Evolutionary conservation across 2,888 invertebrate species (phyloP).

Genomic region (Hypercompe scribonia): DNA sequence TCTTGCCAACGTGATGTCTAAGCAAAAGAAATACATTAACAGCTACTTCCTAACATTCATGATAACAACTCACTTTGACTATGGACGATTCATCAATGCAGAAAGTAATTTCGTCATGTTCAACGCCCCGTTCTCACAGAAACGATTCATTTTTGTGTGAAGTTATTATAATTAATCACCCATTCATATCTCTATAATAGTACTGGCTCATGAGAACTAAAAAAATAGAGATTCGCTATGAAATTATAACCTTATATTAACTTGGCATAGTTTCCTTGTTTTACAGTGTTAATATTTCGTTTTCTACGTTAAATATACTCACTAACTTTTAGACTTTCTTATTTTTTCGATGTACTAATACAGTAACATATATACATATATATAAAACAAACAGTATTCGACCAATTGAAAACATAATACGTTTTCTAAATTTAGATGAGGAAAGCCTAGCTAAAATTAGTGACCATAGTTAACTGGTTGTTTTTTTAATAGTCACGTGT

Average conservation of each 20-base stretch:
- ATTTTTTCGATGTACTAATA: too few species aligned
- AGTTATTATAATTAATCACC: constrained; percentile 52
- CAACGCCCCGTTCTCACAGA: constrained; percentile 36
- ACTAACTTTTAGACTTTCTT: too few species aligned
- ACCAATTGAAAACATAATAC: too few species aligned
- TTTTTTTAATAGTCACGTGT: too few species aligned
- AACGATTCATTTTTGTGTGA: constrained; percentile 37
- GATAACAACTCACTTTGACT: constrained; percentile 1
- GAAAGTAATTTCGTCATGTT: constrained; percentile 25
- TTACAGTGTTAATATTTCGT: background rate
- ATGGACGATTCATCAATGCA: constrained; percentile 17
- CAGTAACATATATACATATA: too few species aligned
- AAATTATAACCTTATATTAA: constrained; percentile 2
- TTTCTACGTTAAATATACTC: too few species aligned
- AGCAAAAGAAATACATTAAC: background rate
- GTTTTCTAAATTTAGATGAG: too few species aligned
- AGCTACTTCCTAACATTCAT: background rate
- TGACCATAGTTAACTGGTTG: too few species aligned
- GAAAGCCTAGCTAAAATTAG: too few species aligned
- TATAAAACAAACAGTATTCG: too few species aligned
- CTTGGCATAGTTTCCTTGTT: constrained; percentile 10
- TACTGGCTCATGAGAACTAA: constrained; percentile 40
- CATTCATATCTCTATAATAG: constrained; percentile 41
- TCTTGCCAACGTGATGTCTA: background rate
- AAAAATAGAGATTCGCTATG: constrained; percentile 5